These are phyloP conservation scores for Chaetura pelagica DNA, from an alignment of 2,113 vertebrate species.

Conservation along the genomic window DNA sequence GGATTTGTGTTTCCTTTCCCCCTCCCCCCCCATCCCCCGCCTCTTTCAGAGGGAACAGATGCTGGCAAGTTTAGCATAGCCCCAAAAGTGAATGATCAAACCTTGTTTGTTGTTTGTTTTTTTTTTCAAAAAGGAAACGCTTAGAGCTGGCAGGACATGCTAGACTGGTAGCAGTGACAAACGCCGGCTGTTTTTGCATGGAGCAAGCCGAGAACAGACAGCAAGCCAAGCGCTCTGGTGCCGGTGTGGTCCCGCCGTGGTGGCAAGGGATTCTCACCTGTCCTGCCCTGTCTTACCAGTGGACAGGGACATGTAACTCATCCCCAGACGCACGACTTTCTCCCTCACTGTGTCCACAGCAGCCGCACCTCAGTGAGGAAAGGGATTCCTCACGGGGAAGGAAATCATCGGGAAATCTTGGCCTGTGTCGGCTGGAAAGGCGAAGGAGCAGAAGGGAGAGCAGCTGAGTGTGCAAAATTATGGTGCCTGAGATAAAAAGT, in stretches of 20 bases:
- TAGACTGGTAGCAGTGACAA: conserved; percentile 1
- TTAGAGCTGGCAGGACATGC: conserved; percentile 41
- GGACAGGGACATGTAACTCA: not conserved
- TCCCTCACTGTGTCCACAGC: not conserved
- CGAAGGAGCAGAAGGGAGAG: not conserved
- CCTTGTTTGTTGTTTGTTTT: not conserved
- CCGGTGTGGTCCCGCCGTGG: not conserved
- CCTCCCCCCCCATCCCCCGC: too few species aligned
- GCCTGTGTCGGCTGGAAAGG: not conserved
- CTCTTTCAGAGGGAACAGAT: conserved; percentile 6
- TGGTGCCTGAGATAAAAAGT: not conserved
- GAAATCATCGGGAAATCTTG: not conserved
- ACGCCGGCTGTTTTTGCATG: not conserved
- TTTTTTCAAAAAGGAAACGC: not conserved
- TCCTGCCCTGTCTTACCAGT: not conserved
- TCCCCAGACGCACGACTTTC: not conserved
- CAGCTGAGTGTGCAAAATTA: not conserved
- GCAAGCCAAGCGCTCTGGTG: not conserved
- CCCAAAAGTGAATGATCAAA: not conserved
- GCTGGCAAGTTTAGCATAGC: not conserved
- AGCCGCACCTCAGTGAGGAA: not conserved
- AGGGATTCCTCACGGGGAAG: not conserved
- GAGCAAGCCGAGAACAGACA: not conserved
- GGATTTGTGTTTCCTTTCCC: not conserved
- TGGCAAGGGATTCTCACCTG: not conserved